These are phyloP conservation scores for Tupaia tana DNA, from an alignment of 2,113 vertebrate species.

Conservation along the genomic window DNA sequence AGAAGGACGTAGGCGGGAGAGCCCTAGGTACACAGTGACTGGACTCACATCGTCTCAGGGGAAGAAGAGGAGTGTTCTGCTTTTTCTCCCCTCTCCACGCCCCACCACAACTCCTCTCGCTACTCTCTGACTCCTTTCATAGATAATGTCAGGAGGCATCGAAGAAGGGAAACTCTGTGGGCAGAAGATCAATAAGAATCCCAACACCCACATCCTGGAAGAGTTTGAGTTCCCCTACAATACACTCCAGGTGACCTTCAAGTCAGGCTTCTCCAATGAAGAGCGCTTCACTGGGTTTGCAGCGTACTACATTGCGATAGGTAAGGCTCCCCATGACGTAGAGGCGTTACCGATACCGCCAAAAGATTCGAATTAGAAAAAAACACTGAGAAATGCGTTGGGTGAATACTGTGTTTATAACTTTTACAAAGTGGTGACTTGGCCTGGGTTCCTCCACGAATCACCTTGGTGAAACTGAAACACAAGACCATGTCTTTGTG, in stretches of 20 bases:
- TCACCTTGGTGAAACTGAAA: slow-evolving; percentile 26
- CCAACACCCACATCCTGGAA: slow-evolving; percentile 85
- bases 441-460: background rate
- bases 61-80: background rate
- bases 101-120: no score
- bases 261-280: slow-evolving; percentile 94
- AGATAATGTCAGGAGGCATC: slow-evolving; percentile 87
- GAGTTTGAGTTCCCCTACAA: slow-evolving; percentile 86
- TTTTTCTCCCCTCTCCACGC: background rate
- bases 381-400: background rate
- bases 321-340: slow-evolving; percentile 83
- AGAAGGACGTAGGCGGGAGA: background rate
- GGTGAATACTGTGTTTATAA: background rate
- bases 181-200: slow-evolving; percentile 79
- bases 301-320: slow-evolving; percentile 90
- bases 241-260: slow-evolving; percentile 89
- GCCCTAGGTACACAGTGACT: background rate
- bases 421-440: slow-evolving; percentile 3
- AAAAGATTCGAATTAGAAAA: background rate
- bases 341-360: background rate
- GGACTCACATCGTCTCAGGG: background rate
- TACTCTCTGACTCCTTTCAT: slow-evolving; percentile 46
- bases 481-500: background rate
- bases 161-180: slow-evolving; percentile 89
- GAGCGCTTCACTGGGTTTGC: slow-evolving; percentile 92